Percentiles rank a stretch among this genome's conserved stretches.
Conservation (phyloP, 1,140 invertebrate genomes). For the Varroa destructor region DNA sequence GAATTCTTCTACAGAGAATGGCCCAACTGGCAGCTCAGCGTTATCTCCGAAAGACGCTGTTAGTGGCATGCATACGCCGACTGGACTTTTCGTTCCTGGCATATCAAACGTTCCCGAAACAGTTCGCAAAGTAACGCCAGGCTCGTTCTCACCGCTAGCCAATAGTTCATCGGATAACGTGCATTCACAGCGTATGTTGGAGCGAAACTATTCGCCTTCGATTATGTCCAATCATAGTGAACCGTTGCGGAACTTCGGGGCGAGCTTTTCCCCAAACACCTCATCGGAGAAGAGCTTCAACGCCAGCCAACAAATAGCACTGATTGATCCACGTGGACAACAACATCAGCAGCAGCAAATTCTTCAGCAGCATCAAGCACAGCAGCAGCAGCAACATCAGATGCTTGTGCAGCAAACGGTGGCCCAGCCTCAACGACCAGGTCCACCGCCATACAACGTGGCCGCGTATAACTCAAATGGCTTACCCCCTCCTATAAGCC, state of each 20-base stretch:
- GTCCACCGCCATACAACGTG: constrained; percentile 16
- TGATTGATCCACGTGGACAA: neutral
- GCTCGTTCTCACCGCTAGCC: neutral
- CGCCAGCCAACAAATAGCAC: neutral
- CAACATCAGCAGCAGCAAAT: constrained; percentile 14
- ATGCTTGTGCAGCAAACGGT: constrained; percentile 40
- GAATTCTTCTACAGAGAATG: constrained; percentile 21
- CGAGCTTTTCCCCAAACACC: constrained; percentile 14
- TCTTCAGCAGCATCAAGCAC: constrained; percentile 31
- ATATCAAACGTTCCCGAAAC: too few relatives aligned
- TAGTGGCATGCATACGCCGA: neutral
- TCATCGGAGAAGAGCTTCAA: constrained; percentile 22
- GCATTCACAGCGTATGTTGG: neutral
- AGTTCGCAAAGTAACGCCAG: too few relatives aligned
- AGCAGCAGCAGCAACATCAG: constrained; percentile 47
- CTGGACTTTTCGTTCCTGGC: too few relatives aligned
- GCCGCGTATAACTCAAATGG: constrained; percentile 14
- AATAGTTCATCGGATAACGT: constrained; percentile 25
- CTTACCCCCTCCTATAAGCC: constrained; percentile 2
- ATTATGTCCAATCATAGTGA: constrained; percentile 23
- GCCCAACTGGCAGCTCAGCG: neutral
- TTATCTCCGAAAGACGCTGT: neutral
- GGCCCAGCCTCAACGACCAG: constrained; percentile 37
- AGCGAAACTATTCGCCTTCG: constrained; percentile 20
- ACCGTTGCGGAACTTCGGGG: constrained; percentile 1